Percentiles rank a stretch among this genome's conserved stretches.
phyloP scores from a whole-genome alignment of 2,888 invertebrate genomes.

The Auanema freiburgensis region DNA sequence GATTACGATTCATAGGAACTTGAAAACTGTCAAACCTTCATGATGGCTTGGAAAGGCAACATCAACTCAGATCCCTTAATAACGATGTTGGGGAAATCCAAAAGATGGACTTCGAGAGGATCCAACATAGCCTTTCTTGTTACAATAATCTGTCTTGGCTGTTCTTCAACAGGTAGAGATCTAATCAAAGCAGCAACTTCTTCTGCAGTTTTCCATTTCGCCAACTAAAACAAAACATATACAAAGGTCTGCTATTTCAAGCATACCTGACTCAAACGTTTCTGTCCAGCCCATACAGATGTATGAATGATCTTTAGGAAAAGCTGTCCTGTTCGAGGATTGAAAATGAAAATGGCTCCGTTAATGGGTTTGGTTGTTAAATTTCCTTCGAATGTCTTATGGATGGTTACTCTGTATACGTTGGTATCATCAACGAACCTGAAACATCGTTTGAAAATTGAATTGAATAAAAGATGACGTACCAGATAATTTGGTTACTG shows the following conservation, averaged over 20 bases:
- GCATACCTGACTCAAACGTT: conserved; percentile 94
- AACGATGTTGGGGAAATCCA: conserved; percentile 99
- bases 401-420: conserved; percentile 97
- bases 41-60: conserved; percentile 86
- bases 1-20: neutral
- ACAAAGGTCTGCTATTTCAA: neutral
- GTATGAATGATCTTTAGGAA: conserved; percentile 99
- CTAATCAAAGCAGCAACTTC: conserved; percentile 99
- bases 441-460: neutral
- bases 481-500: conserved; percentile 99
- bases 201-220: conserved; percentile 99
- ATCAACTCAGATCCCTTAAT: conserved; percentile 99
- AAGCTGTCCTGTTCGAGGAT: conserved; percentile 92
- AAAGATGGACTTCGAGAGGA: conserved; percentile 93
- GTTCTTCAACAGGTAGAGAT: conserved; percentile 97
- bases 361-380: conserved; percentile 99
- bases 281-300: conserved; percentile 99
- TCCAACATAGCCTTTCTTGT: conserved; percentile 99
- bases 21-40: conserved; percentile 48
- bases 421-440: conserved; percentile 99
- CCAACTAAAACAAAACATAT: conserved; percentile 70
- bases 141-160: conserved; percentile 99
- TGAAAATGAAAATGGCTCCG: conserved; percentile 99
- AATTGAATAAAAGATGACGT: conserved; percentile 65
- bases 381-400: conserved; percentile 99